Percentiles rank a stretch among this genome's conserved stretches.
Conservation (phyloP, 2,888 invertebrate species). For the Drosophila longiperda region DNA sequence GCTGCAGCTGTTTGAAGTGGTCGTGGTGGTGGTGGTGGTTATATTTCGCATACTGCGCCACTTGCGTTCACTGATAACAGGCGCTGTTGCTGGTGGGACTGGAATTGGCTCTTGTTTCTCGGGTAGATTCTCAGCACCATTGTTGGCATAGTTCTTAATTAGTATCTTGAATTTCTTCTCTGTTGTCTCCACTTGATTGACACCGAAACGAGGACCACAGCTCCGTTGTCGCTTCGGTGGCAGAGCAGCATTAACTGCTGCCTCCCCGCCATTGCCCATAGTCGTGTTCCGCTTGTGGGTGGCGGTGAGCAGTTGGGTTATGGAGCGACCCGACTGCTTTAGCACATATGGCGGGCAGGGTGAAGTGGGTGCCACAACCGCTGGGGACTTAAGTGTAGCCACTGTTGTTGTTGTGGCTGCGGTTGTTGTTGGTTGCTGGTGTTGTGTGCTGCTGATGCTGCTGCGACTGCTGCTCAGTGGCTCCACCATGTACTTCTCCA, state of each 20-base stretch:
- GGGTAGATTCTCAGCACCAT: slow-evolving; percentile 33
- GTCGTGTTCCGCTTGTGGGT: slow-evolving; percentile 55
- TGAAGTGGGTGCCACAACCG: slow-evolving; percentile 24
- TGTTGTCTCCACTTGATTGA: slow-evolving; percentile 37
- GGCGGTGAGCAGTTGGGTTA: slow-evolving; percentile 66
- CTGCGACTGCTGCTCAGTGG: slow-evolving; percentile 71
- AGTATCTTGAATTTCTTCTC: slow-evolving; percentile 73
- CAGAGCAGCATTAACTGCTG: slow-evolving; percentile 27
- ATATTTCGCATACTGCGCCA: slow-evolving; percentile 69
- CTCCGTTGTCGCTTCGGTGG: slow-evolving; percentile 78
- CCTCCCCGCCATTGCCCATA: slow-evolving; percentile 26
- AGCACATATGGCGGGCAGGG: slow-evolving; percentile 66
- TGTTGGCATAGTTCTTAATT: slow-evolving; percentile 67
- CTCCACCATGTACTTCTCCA: slow-evolving; percentile 77
- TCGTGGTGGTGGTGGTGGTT: slow-evolving; percentile 26
- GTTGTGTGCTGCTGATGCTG: slow-evolving; percentile 58
- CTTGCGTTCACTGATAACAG: slow-evolving; percentile 59
- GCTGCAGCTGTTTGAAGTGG: background rate
- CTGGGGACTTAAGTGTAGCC: slow-evolving; percentile 30
- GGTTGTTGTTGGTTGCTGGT: slow-evolving; percentile 14
- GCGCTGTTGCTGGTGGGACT: slow-evolving; percentile 47
- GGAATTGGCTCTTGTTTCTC: slow-evolving; percentile 47
- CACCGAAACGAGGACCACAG: slow-evolving; percentile 76
- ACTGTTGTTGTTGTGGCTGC: background rate
- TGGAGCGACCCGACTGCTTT: slow-evolving; percentile 72